phyloP scores from a whole-genome alignment of 2,113 vertebrate genomes.

The Limnothrissa miodon region DNA sequence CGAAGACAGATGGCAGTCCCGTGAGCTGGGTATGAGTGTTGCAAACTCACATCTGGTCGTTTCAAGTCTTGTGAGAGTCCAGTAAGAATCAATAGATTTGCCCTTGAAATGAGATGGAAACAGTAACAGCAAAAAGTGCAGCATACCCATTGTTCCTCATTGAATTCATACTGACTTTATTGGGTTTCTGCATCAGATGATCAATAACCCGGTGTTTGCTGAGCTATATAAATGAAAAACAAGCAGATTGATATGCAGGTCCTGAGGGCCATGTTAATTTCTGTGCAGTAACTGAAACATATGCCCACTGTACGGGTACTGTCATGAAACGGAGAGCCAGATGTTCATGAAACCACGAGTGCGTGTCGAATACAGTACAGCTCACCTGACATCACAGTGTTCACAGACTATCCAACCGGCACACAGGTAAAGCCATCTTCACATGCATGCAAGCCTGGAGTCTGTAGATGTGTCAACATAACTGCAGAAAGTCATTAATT shows the following conservation, averaged over 20 bases:
- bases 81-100: neutral
- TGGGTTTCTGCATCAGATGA: neutral
- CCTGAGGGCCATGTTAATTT: neutral
- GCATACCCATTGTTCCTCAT: neutral
- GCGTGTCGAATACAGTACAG: neutral
- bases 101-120: neutral
- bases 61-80: neutral
- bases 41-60: neutral
- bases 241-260: neutral
- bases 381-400: no score
- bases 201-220: neutral
- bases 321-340: slow-evolving; percentile 3
- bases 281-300: neutral
- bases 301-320: neutral
- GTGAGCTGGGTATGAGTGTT: neutral
- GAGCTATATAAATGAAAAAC: neutral
- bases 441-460: no score
- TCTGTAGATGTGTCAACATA: no score
- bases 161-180: neutral
- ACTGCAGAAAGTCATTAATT: no score
- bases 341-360: neutral
- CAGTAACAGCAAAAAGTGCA: neutral
- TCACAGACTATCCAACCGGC: no score
- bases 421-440: no score
- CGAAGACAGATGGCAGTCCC: neutral